Conservation (phyloP, 2,888 invertebrate genomes). For the Hecatera dysodea region DNA sequence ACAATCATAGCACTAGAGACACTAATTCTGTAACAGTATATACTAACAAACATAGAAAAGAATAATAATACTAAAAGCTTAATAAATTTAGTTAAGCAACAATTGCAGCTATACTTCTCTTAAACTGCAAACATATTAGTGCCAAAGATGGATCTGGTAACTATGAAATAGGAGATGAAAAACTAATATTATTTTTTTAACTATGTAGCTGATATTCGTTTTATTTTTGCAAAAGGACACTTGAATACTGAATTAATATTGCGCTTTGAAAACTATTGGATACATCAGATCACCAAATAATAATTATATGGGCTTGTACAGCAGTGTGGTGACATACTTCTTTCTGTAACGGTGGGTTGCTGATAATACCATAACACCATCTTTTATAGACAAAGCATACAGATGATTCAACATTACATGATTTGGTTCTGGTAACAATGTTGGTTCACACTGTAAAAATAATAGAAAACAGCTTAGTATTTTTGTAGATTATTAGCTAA, state of each 20-base stretch:
- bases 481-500: not conserved
- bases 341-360: conserved; percentile 99
- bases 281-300: conserved; percentile 39
- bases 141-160: conserved; percentile 26
- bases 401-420: conserved; percentile 99
- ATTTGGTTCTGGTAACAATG: conserved; percentile 99
- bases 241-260: conserved; percentile 51
- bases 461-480: conserved; percentile 22
- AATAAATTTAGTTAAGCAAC: conserved; percentile 7
- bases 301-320: conserved; percentile 98
- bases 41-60: conserved; percentile 33
- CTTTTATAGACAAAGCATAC: conserved; percentile 99
- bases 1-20: conserved; percentile 26
- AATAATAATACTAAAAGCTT: conserved; percentile 39
- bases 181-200: conserved; percentile 15
- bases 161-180: conserved; percentile 7
- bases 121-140: conserved; percentile 25
- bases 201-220: conserved; percentile 5
- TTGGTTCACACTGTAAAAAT: conserved; percentile 98
- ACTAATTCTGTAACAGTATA: conserved; percentile 35
- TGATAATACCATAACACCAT: conserved; percentile 99
- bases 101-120: conserved; percentile 15
- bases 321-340: conserved; percentile 99
- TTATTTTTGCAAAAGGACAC: conserved; percentile 25
- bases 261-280: conserved; percentile 43